Percentiles rank a stretch among this genome's conserved stretches.
phyloP scores from a whole-genome alignment of 1,140 invertebrate genomes.

The Bombus vancouverensis region DNA sequence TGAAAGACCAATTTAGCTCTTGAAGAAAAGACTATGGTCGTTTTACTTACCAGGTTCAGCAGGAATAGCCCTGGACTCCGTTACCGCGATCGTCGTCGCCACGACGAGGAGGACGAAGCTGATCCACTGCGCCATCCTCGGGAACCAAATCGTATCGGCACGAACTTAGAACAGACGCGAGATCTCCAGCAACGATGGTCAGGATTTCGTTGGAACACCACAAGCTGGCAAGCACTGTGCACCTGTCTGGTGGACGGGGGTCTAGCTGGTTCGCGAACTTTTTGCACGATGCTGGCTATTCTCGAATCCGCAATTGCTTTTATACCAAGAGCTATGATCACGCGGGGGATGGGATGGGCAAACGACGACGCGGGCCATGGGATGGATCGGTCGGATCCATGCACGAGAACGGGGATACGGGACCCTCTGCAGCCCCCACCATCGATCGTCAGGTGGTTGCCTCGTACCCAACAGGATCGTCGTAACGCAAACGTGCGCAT shows the following conservation, averaged over 20 bases:
- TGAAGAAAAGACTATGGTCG: neutral
- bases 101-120: slow-evolving; percentile 47
- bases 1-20: too few species aligned
- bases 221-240: slow-evolving; percentile 35
- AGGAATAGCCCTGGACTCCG: slow-evolving; percentile 45
- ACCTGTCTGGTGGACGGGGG: slow-evolving; percentile 4
- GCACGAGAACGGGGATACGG: slow-evolving; percentile 57
- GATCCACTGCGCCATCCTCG: slow-evolving; percentile 47
- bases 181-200: neutral
- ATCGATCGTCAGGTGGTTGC: slow-evolving; percentile 51
- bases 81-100: slow-evolving; percentile 29
- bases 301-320: slow-evolving; percentile 72
- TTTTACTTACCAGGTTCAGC: slow-evolving; percentile 58
- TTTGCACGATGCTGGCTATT: slow-evolving; percentile 62
- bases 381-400: slow-evolving; percentile 61
- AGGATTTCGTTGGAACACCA: neutral
- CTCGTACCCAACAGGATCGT: slow-evolving; percentile 57
- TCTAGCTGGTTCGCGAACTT: slow-evolving; percentile 56
- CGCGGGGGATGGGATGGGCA: slow-evolving; percentile 54
- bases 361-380: slow-evolving; percentile 43
- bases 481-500: slow-evolving; percentile 70
- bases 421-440: slow-evolving; percentile 53
- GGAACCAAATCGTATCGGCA: neutral
- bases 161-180: neutral
- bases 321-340: slow-evolving; percentile 70